Conservation (phyloP, 2,113 vertebrate species). For the Grantiella picta region DNA sequence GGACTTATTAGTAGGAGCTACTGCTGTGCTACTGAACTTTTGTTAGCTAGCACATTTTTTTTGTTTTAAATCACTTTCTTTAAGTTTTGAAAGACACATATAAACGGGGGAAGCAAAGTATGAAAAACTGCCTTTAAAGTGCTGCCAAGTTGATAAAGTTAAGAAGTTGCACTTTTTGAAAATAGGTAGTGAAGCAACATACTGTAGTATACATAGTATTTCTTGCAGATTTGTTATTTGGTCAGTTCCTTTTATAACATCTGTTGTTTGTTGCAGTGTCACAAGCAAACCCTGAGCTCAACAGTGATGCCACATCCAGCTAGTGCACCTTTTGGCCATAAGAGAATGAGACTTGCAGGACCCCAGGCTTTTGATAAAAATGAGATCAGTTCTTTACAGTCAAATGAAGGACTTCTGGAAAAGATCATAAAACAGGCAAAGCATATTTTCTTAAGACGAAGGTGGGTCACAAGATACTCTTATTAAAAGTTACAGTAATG, state of each 20-base stretch:
- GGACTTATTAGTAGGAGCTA: neutral
- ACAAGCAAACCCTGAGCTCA: conserved; percentile 94
- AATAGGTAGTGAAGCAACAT: neutral
- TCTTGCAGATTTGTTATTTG: neutral
- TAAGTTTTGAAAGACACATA: neutral
- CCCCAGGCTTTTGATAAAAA: conserved; percentile 92
- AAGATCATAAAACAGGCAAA: conserved; percentile 99
- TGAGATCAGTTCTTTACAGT: conserved; percentile 85
- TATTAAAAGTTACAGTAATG: neutral
- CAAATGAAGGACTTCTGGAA: conserved; percentile 92
- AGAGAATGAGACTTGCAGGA: conserved; percentile 89
- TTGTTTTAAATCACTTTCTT: neutral
- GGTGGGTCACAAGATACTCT: conserved; percentile 64
- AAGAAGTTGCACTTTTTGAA: neutral
- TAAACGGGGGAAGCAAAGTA: neutral
- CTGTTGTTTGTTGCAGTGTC: conserved; percentile 81
- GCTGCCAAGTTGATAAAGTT: neutral
- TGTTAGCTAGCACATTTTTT: neutral
- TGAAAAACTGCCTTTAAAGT: neutral
- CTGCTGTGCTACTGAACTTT: neutral
- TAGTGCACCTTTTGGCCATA: conserved; percentile 92
- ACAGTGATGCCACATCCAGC: conserved; percentile 93
- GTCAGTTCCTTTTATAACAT: neutral
- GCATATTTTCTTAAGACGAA: conserved; percentile 94
- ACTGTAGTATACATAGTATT: neutral